A percentile compares a stretch with the other conserved stretches of the same genome.
phyloP scores from a whole-genome alignment of 2,888 invertebrate species.

The Ophion ellenae region DNA sequence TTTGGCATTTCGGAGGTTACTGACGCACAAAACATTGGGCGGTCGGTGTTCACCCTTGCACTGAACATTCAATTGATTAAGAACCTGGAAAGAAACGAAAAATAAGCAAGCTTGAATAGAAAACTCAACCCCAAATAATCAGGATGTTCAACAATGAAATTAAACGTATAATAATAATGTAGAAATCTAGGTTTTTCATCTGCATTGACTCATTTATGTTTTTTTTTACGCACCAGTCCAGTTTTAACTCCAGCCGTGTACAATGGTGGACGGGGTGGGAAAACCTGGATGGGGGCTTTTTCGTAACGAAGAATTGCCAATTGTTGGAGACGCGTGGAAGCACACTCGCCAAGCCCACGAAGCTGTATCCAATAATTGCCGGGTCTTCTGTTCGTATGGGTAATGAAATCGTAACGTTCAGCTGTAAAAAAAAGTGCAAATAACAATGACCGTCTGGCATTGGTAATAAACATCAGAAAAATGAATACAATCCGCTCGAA shows the following conservation, averaged over 20 bases:
- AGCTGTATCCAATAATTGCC: constrained; percentile 85
- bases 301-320: constrained; percentile 84
- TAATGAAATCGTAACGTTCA: constrained; percentile 87
- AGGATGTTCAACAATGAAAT: background rate
- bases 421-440: constrained; percentile 82
- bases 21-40: constrained; percentile 90
- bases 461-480: constrained; percentile 71
- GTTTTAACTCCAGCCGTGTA: constrained; percentile 78
- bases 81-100: constrained; percentile 85
- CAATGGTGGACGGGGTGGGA: constrained; percentile 79
- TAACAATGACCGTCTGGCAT: constrained; percentile 84
- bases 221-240: constrained; percentile 78
- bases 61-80: constrained; percentile 92
- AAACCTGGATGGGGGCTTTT: background rate
- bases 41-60: constrained; percentile 86
- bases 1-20: constrained; percentile 90
- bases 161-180: background rate
- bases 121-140: background rate
- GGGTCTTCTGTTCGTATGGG: constrained; percentile 83
- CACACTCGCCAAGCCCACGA: constrained; percentile 84
- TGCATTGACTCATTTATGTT: constrained; percentile 52
- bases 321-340: constrained; percentile 79
- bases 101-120: background rate
- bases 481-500: background rate
- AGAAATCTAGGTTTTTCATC: background rate